phyloP scores from a whole-genome alignment of 2,113 vertebrate genomes.

The Ursus arctos region DNA sequence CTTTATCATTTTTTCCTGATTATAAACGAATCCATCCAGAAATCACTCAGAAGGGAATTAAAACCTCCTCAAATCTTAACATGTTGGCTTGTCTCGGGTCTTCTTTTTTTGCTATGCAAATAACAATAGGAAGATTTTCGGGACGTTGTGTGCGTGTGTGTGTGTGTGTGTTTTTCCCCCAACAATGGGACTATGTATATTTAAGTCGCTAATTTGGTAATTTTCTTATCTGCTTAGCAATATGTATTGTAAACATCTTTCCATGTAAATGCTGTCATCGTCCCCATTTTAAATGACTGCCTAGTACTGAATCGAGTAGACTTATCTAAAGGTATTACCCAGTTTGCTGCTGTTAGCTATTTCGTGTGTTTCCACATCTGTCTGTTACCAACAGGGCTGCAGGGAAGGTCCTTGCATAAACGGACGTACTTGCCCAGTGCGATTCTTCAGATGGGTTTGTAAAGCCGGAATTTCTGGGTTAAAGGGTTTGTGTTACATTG shows the following conservation, averaged over 20 bases:
- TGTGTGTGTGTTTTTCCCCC: background rate
- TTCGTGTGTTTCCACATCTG: background rate
- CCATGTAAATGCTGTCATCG: background rate
- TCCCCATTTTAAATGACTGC: background rate
- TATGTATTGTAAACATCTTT: background rate
- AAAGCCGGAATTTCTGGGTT: background rate
- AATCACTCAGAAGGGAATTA: background rate
- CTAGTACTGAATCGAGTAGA: background rate
- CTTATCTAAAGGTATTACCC: background rate
- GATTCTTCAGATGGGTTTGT: conserved; percentile 7
- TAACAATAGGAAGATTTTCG: background rate
- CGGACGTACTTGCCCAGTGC: background rate
- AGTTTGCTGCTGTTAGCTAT: background rate
- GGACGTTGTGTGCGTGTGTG: background rate
- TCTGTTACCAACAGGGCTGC: background rate
- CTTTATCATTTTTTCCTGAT: background rate
- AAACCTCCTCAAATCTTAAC: background rate
- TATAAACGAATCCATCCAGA: background rate
- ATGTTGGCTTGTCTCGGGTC: background rate
- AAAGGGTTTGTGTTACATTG: background rate
- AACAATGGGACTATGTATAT: background rate
- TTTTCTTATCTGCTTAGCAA: background rate
- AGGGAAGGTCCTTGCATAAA: background rate
- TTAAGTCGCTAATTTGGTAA: background rate
- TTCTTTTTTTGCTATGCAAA: background rate